phyloP scores from a whole-genome alignment of 2,113 vertebrate genomes.

The Romanogobio albipinnatus region DNA sequence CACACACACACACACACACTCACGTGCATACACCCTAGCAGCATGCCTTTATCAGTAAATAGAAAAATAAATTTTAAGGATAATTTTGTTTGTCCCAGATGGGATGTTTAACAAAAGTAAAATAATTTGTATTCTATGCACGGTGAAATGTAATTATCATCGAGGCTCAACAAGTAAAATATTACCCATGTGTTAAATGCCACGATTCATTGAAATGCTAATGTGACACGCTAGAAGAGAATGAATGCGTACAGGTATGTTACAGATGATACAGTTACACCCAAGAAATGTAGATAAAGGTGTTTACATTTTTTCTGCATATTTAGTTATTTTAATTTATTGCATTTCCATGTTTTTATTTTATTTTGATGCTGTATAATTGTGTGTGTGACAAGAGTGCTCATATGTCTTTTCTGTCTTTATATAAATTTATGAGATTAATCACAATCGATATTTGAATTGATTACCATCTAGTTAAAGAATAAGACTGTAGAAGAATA shows the following conservation, averaged over 20 bases:
- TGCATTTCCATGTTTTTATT: not conserved
- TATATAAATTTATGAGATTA: no score
- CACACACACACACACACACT: no score
- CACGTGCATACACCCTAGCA: no score
- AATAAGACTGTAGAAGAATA: not conserved
- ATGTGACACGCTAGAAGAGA: not conserved
- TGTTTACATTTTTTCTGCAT: not conserved
- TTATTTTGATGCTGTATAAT: not conserved
- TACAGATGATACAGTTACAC: not conserved
- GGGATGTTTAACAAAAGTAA: constrained; percentile 7
- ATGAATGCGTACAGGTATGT: not conserved
- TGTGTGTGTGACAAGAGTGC: not conserved
- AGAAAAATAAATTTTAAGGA: not conserved
- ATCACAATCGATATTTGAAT: not conserved
- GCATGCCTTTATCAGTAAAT: not conserved
- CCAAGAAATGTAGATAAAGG: not conserved
- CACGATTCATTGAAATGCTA: not conserved
- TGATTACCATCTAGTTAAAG: not conserved
- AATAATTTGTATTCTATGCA: not conserved
- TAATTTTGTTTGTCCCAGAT: not conserved
- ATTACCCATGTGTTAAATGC: not conserved
- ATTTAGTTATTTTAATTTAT: not conserved
- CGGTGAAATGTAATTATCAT: constrained; percentile 8
- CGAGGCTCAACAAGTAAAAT: not conserved
- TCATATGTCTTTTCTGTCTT: not conserved